A percentile compares a stretch with the other conserved stretches of the same genome.
phyloP scores from a whole-genome alignment of 1,140 invertebrate species.

The Achatina immaculata region DNA sequence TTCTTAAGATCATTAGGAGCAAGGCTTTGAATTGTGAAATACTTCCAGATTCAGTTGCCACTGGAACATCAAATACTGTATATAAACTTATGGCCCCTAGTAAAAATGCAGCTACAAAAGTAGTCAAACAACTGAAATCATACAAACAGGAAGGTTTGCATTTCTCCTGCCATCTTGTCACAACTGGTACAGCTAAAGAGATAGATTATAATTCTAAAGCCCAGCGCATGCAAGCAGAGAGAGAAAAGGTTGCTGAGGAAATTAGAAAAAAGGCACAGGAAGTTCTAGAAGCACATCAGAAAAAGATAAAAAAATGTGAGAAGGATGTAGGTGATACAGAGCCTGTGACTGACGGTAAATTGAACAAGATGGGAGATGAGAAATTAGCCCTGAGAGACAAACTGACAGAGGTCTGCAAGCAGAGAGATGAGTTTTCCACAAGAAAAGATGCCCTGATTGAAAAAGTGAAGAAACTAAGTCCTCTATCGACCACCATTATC shows the following conservation, averaged over 20 bases:
- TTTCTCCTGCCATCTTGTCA: background rate
- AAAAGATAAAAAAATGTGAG: constrained; percentile 9
- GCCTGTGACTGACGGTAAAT: background rate
- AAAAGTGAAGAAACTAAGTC: constrained; percentile 38
- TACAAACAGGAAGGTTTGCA: background rate
- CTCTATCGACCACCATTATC: constrained; percentile 27
- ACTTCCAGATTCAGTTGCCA: background rate
- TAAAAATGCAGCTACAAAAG: background rate
- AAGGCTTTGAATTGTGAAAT: background rate
- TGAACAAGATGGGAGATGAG: constrained; percentile 8
- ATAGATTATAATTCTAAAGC: background rate
- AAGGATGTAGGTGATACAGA: constrained; percentile 6
- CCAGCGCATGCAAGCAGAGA: background rate
- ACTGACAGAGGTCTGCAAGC: constrained; percentile 49
- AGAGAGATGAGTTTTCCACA: constrained; percentile 51
- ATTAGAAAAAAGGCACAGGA: background rate
- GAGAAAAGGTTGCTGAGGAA: background rate
- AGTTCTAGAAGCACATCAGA: background rate
- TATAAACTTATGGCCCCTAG: background rate
- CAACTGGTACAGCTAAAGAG: background rate
- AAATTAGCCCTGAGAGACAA: constrained; percentile 50
- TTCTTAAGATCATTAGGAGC: background rate
- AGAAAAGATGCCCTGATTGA: constrained; percentile 32
- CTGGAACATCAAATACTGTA: background rate
- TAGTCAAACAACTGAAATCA: background rate